Percentiles rank a stretch among this genome's conserved stretches.
phyloP scores from a whole-genome alignment of 2,113 vertebrate genomes.

The Trichechus manatus region DNA sequence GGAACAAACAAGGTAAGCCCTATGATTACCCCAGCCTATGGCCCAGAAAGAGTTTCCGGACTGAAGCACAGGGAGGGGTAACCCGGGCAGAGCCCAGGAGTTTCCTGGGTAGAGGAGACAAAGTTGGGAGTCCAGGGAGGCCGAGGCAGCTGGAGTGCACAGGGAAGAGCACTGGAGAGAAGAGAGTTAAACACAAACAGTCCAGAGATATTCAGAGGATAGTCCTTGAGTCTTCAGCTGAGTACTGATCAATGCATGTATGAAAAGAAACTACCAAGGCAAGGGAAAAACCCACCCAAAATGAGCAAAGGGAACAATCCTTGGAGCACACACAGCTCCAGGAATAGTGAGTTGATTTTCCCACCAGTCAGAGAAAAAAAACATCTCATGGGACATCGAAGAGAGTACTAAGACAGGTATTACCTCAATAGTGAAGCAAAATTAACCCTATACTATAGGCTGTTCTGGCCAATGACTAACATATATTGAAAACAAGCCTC shows the following conservation, averaged over 20 bases:
- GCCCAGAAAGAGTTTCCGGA: no score
- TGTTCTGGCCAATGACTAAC: no score
- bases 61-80: not conserved
- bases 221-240: not conserved
- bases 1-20: no score
- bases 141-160: not conserved
- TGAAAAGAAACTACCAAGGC: not conserved
- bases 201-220: not conserved
- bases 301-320: not conserved
- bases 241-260: not conserved
- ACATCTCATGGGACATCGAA: not conserved
- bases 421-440: no score
- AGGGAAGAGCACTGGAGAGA: not conserved
- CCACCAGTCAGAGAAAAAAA: not conserved
- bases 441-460: no score
- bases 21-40: no score
- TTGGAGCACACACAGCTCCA: not conserved
- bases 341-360: not conserved
- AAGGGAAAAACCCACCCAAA: not conserved
- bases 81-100: not conserved
- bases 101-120: not conserved
- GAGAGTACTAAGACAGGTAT: not conserved
- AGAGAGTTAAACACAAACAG: not conserved
- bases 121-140: not conserved
- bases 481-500: no score